phyloP scores from a whole-genome alignment of 2,113 vertebrate species.

The Onychorhynchus coronatus region DNA sequence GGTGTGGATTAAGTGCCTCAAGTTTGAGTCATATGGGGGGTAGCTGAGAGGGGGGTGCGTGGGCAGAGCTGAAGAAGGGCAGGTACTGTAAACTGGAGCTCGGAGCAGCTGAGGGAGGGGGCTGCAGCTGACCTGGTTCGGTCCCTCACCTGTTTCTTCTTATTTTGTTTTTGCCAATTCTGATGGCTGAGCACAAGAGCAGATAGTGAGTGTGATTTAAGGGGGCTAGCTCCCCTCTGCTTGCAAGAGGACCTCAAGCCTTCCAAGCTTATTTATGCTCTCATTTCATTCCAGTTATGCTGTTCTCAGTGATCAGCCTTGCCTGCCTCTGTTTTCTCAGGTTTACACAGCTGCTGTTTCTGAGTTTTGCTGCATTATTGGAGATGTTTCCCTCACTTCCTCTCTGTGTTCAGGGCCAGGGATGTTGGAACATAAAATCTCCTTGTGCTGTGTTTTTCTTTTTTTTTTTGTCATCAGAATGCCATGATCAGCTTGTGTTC shows the following conservation, averaged over 20 bases:
- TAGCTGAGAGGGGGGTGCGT: neutral
- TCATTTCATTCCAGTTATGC: neutral
- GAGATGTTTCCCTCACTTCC: neutral
- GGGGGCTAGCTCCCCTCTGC: neutral
- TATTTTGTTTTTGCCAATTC: neutral
- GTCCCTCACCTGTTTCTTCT: neutral
- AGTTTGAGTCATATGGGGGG: neutral
- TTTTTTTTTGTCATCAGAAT: neutral
- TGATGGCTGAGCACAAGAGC: neutral
- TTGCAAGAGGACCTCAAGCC: neutral
- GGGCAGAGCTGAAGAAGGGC: neutral
- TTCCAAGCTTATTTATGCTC: neutral
- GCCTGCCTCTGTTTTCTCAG: neutral
- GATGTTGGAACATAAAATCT: neutral
- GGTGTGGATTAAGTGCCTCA: neutral
- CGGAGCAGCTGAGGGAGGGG: neutral
- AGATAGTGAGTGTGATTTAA: neutral
- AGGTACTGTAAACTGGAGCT: neutral
- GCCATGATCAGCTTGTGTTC: neutral
- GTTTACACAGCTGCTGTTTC: conserved; percentile 2
- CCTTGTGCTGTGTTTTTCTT: neutral
- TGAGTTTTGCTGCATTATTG: neutral
- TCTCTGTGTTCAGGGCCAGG: neutral
- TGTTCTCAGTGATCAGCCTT: neutral
- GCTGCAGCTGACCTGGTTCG: neutral